These are phyloP conservation scores for Siderastrea siderea DNA, from an alignment of 92 coral and sea anemone genomes.

Conservation along the genomic window DNA sequence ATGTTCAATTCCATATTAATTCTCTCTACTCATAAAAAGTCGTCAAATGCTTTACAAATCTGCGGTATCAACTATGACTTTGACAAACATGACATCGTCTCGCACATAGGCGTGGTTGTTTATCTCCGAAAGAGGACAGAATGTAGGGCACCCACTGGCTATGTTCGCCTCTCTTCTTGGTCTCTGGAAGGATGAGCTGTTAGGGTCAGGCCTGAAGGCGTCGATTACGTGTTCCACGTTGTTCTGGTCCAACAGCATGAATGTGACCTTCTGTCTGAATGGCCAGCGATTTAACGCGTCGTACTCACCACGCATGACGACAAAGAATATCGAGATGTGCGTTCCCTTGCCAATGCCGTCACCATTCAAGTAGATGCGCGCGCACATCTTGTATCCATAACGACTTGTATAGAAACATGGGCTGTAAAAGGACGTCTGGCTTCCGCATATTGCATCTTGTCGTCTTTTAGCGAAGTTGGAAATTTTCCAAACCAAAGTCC, in stretches of 20 bases:
- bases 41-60: slow-evolving; percentile 22
- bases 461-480: slow-evolving; percentile 56
- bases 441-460: slow-evolving; percentile 62
- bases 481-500: slow-evolving; percentile 72
- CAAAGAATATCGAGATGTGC: slow-evolving; percentile 71
- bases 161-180: slow-evolving; percentile 83
- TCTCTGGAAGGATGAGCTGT: slow-evolving; percentile 85
- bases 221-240: slow-evolving; percentile 86
- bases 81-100: slow-evolving; percentile 84
- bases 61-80: slow-evolving; percentile 78
- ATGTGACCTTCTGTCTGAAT: slow-evolving; percentile 87
- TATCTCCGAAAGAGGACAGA: slow-evolving; percentile 78
- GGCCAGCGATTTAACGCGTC: slow-evolving; percentile 92
- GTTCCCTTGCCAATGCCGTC: slow-evolving; percentile 79
- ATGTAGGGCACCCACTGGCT: slow-evolving; percentile 86
- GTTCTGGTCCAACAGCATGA: slow-evolving; percentile 86
- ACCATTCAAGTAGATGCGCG: slow-evolving; percentile 75
- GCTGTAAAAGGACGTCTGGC: slow-evolving; percentile 60
- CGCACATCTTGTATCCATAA: slow-evolving; percentile 78
- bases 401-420: slow-evolving; percentile 67
- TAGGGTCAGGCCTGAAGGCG: slow-evolving; percentile 88
- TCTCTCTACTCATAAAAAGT: background rate
- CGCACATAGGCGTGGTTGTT: slow-evolving; percentile 78
- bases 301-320: slow-evolving; percentile 78
- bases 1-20: background rate